Percentiles rank a stretch among this genome's conserved stretches.
phyloP scores from a whole-genome alignment of 2,113 vertebrate species.

The Prochilodus magdalenae region DNA sequence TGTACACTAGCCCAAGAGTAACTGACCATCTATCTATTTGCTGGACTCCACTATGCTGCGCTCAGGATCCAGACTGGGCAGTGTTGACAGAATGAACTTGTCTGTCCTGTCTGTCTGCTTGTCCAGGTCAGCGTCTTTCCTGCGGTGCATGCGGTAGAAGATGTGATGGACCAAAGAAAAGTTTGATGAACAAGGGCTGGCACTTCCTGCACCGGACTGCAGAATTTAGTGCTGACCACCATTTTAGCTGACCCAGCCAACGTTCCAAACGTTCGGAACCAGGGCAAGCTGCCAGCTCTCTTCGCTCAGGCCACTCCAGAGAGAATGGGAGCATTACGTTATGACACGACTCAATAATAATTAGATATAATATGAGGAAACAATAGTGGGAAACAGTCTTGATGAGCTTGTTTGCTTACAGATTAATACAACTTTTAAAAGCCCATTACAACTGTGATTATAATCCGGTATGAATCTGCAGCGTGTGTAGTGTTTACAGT shows the following conservation, averaged over 20 bases:
- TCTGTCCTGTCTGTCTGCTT: slow-evolving; percentile 50
- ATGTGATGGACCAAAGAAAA: slow-evolving; percentile 70
- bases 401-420: no score
- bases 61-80: background rate
- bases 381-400: no score
- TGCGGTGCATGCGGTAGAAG: slow-evolving; percentile 80
- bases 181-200: background rate
- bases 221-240: background rate
- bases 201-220: background rate
- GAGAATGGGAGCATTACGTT: background rate
- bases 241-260: background rate
- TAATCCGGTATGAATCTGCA: background rate
- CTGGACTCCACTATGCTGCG: slow-evolving; percentile 69
- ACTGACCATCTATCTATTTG: slow-evolving; percentile 81
- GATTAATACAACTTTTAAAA: no score
- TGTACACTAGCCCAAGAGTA: background rate
- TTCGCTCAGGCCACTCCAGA: background rate
- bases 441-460: no score
- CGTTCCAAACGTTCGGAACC: background rate
- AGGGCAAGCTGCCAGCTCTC: background rate
- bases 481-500: background rate
- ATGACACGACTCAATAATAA: background rate
- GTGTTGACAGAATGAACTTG: background rate
- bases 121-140: slow-evolving; percentile 61
- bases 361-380: background rate